phyloP scores from a whole-genome alignment of 2,888 invertebrate species.

The Xiphydria camelus region DNA sequence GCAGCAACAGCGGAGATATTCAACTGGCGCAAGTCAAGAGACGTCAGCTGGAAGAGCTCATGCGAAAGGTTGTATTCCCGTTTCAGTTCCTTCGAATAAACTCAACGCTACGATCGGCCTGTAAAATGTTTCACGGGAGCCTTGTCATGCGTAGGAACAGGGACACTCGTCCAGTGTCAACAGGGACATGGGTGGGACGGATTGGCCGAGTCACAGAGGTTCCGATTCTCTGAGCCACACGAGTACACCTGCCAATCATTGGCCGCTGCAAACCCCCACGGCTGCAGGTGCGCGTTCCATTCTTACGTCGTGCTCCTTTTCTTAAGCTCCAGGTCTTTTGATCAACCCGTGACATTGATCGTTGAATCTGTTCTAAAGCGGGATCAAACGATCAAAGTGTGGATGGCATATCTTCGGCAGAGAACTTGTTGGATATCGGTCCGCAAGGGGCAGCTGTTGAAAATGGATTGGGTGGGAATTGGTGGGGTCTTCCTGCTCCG shows the following conservation, averaged over 20 bases:
- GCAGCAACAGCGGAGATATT: slow-evolving; percentile 47
- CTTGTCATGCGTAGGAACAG: slow-evolving; percentile 34
- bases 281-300: slow-evolving; percentile 34
- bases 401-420: slow-evolving; percentile 41
- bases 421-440: slow-evolving; percentile 47
- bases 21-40: slow-evolving; percentile 63
- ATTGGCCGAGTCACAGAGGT: slow-evolving; percentile 44
- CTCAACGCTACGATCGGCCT: not conserved
- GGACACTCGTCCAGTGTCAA: slow-evolving; percentile 38
- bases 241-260: slow-evolving; percentile 45
- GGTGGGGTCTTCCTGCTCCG: slow-evolving; percentile 44
- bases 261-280: slow-evolving; percentile 36
- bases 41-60: slow-evolving; percentile 67
- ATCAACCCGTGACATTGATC: too few relatives aligned
- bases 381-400: slow-evolving; percentile 43
- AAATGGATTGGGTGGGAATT: slow-evolving; percentile 43
- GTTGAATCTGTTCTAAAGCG: slow-evolving; percentile 18
- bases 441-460: slow-evolving; percentile 41
- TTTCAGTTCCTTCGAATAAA: too few relatives aligned
- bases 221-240: slow-evolving; percentile 46
- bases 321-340: not conserved
- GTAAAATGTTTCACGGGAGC: not conserved
- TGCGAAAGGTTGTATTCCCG: slow-evolving; percentile 61
- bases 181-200: slow-evolving; percentile 37
- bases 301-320: not conserved